Evolutionary conservation across 2,888 invertebrate species (phyloP).

Genomic region (Drosophila affinis): DNA sequence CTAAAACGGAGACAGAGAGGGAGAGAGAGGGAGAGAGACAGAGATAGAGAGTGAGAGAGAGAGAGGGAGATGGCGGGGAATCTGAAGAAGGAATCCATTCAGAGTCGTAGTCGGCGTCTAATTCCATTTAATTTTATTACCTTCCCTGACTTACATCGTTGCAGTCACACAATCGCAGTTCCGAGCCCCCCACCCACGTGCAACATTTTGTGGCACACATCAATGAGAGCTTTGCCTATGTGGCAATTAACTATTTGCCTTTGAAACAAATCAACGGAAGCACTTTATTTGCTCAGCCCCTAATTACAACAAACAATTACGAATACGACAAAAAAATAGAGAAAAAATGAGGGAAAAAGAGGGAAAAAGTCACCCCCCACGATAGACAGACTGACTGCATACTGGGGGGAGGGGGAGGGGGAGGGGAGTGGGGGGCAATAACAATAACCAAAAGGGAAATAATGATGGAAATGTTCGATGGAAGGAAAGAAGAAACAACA

Average conservation of each 20-base stretch:
- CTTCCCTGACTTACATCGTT: conserved; percentile 29
- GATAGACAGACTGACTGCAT: not conserved
- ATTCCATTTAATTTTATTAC: conserved; percentile 52
- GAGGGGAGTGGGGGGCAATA: conserved; percentile 16
- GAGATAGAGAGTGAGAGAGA: not conserved
- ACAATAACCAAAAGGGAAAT: conserved; percentile 27
- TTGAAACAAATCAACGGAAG: conserved; percentile 79
- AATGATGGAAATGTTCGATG: conserved; percentile 3
- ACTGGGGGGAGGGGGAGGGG: no score
- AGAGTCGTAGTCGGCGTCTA: not conserved
- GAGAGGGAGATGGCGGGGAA: conserved; percentile 22
- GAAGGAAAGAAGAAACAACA: not conserved
- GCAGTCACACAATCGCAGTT: conserved; percentile 10
- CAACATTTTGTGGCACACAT: conserved; percentile 15
- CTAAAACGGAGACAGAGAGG: not conserved
- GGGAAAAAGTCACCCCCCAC: conserved; percentile 33
- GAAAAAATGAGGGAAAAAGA: conserved; percentile 35
- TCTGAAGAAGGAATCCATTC: not conserved
- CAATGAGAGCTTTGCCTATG: conserved; percentile 45
- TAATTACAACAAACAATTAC: conserved; percentile 79
- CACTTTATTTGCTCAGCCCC: conserved; percentile 77
- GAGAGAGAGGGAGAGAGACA: not conserved
- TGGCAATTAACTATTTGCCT: conserved; percentile 77
- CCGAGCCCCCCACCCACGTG: conserved; percentile 22
- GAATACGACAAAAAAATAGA: conserved; percentile 23